Evolutionary conservation across 2,888 invertebrate genomes (phyloP).

Genomic region (Hyalella azteca): DNA sequence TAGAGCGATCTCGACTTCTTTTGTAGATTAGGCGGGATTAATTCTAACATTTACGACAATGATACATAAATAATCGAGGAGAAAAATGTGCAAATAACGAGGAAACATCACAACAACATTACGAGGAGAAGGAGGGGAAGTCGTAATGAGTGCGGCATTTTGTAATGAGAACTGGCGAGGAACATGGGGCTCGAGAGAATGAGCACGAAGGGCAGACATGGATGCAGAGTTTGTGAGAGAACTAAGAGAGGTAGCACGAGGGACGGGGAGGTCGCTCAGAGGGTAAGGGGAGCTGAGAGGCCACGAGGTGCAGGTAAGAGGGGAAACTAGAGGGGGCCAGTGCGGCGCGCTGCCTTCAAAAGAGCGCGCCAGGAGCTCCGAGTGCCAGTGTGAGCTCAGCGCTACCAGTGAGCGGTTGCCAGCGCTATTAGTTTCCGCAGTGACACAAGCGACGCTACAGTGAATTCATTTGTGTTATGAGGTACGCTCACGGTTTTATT

Average conservation of each 20-base stretch:
- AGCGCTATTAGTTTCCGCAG: no score
- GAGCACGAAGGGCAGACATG: neutral
- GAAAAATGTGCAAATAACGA: neutral
- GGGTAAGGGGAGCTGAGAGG: neutral
- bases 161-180: neutral
- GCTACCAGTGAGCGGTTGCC: neutral
- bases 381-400: neutral
- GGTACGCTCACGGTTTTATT: no score
- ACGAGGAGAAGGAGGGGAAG: neutral
- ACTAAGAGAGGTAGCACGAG: neutral
- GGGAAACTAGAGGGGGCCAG: neutral
- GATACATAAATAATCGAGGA: no score
- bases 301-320: neutral
- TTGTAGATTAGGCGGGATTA: no score
- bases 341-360: conserved; percentile 2
- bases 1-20: no score
- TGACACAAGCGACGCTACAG: no score
- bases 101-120: neutral
- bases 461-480: no score
- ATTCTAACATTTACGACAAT: no score
- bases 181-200: neutral
- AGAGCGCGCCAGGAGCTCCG: neutral
- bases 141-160: neutral
- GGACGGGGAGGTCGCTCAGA: neutral
- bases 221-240: neutral